Conservation (phyloP, 2,888 invertebrate species). For the Synanthedon andrenaeformis region DNA sequence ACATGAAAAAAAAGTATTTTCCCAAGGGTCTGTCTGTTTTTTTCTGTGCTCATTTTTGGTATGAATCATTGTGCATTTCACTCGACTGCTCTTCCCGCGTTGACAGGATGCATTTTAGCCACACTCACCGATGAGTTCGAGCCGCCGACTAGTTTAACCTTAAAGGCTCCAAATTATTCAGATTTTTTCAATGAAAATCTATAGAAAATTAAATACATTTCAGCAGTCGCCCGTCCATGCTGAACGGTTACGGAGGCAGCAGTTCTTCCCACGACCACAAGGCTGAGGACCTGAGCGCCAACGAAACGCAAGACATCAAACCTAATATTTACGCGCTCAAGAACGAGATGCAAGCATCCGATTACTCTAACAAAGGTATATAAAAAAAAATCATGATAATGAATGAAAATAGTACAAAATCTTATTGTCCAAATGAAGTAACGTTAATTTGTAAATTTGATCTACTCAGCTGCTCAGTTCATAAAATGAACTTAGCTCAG, state of each 20-base stretch:
- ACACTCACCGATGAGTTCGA: no score
- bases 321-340: conserved; percentile 63
- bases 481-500: no score
- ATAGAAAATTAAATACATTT: neutral
- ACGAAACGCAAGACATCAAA: conserved; percentile 53
- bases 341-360: conserved; percentile 62
- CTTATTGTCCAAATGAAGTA: no score
- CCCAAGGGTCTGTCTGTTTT: no score
- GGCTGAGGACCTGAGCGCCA: conserved; percentile 60
- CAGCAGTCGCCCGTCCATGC: conserved; percentile 47
- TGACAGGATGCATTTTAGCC: no score
- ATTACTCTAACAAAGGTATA: conserved; percentile 62
- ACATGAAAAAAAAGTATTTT: no score
- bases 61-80: no score
- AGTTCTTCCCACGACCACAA: conserved; percentile 58
- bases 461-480: no score
- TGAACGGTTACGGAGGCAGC: conserved; percentile 52
- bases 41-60: no score
- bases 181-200: neutral
- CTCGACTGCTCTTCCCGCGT: no score
- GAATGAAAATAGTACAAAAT: neutral
- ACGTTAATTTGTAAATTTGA: no score
- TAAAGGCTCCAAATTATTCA: neutral
- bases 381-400: neutral
- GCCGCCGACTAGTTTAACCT: no score